Percentiles rank a stretch among this genome's conserved stretches.
phyloP scores from a whole-genome alignment of 2,888 invertebrate species.

The Dendrolimus pini region DNA sequence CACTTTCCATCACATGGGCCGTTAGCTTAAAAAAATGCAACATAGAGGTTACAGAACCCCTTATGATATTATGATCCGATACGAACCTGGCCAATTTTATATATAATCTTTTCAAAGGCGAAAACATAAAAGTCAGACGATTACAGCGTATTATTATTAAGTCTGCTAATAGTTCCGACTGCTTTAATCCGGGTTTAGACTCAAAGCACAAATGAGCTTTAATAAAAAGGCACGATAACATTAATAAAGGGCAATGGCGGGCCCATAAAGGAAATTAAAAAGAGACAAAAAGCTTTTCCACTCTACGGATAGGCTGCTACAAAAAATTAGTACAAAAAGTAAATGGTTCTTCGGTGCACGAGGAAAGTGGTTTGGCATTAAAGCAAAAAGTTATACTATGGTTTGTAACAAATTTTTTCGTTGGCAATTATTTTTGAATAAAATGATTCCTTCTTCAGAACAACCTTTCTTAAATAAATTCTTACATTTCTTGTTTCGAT shows the following conservation, averaged over 20 bases:
- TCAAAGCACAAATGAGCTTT: slow-evolving; percentile 56
- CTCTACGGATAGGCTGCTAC: slow-evolving; percentile 24
- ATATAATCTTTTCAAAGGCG: too few relatives aligned
- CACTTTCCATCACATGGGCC: too few relatives aligned
- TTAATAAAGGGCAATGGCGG: slow-evolving; percentile 65
- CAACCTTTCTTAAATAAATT: too few relatives aligned
- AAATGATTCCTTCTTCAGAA: too few relatives aligned
- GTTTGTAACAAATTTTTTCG: not conserved
- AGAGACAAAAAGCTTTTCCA: slow-evolving; percentile 43
- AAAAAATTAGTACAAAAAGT: slow-evolving; percentile 35
- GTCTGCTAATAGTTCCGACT: not conserved
- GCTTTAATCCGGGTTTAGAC: not conserved
- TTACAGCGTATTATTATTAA: too few relatives aligned
- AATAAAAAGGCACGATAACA: slow-evolving; percentile 67
- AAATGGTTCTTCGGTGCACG: slow-evolving; percentile 7
- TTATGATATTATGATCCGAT: too few relatives aligned
- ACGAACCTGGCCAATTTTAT: too few relatives aligned
- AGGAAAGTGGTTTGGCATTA: not conserved
- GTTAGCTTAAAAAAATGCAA: too few relatives aligned
- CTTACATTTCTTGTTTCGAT: too few relatives aligned
- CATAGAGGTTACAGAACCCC: too few relatives aligned
- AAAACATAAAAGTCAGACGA: too few relatives aligned
- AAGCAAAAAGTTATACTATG: slow-evolving; percentile 5
- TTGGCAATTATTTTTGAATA: too few relatives aligned
- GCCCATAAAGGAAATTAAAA: slow-evolving; percentile 69